Evolutionary conservation across 2,888 invertebrate species (phyloP), one percentile per base, ranked within the genome.

Genomic region (Platypus cylindrus): DNA sequence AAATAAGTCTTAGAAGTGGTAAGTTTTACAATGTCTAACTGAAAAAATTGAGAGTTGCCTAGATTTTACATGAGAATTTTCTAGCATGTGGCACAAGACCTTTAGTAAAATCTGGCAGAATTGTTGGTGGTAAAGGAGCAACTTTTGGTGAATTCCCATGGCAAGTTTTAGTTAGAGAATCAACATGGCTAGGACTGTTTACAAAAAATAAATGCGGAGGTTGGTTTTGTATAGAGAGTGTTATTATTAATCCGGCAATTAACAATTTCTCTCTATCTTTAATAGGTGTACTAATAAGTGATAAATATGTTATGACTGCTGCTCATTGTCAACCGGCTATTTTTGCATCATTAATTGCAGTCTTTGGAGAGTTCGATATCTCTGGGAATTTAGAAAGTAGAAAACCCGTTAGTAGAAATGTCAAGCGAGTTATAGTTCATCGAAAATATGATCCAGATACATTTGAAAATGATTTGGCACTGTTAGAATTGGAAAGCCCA

Each of bases 271-370:
- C 23, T 24, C 11, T 24, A 17, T 3, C 13, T 31, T 13, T 26
- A 37, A 12, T 27, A 43, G 42, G 91, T 2, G 91, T 93, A 0
- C 71, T 93, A n/a, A 86, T 91, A 50, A 83, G 85, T 20, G 79
- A 72, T 49, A 74, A 75, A 58, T 90, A 78, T 54, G 89, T 91
- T 3, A 78, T 90, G 38, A 91, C 91, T 0, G 91, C 91, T 0
- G 91, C 91, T 0, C 91, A 93, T 70, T 93, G 91, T 64, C 90
- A 91, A 58, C 90, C 91, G 26, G 89, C 90, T 24, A 90, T 91
- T 64, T 66, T 91, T 37, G 90, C 90, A 0, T 86, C 87, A 0
- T 63, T 91, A 40, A 83, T 91, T 8, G 89, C 89, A 1, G 87
- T 91, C 3, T 80, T 91, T 53, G 91, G 91, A 0, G 90, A 91